A percentile compares a stretch with the other conserved stretches of the same genome.
phyloP scores from a whole-genome alignment of 1,140 invertebrate genomes.

The Anadara kagoshimensis region DNA sequence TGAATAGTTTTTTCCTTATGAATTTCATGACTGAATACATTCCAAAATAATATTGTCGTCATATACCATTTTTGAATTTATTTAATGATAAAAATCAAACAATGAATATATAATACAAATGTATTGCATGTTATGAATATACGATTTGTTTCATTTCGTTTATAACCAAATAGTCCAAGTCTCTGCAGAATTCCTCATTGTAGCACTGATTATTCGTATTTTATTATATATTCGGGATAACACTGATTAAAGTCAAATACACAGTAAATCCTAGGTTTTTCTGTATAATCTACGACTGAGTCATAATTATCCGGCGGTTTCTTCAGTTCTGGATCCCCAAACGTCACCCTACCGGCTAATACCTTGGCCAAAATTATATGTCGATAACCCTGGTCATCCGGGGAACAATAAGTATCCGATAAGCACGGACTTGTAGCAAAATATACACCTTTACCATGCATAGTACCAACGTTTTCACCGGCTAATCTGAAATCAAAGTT shows the following conservation, averaged over 20 bases:
- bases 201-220: slow-evolving; percentile 29
- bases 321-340: slow-evolving; percentile 22
- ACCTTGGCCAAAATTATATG: slow-evolving; percentile 43
- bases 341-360: slow-evolving; percentile 23
- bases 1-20: no score
- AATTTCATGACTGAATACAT: no score
- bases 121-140: no score
- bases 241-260: slow-evolving; percentile 52
- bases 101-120: no score
- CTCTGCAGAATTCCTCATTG: no score
- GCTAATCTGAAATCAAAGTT: slow-evolving; percentile 44
- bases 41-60: no score
- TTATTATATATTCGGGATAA: slow-evolving; percentile 59
- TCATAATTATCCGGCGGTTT: slow-evolving; percentile 41
- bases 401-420: slow-evolving; percentile 37
- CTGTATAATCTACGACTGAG: slow-evolving; percentile 45
- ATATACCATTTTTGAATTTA: no score
- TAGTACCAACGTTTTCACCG: slow-evolving; percentile 28
- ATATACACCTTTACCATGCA: slow-evolving; percentile 46
- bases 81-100: no score
- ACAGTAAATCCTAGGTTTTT: slow-evolving; percentile 48
- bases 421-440: slow-evolving; percentile 39
- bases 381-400: slow-evolving; percentile 20
- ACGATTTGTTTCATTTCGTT: no score
- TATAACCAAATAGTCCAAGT: no score